Evolutionary conservation across 2,888 invertebrate species (phyloP), one percentile per base, ranked within the genome.

Genomic region (Andrena bicolor): DNA sequence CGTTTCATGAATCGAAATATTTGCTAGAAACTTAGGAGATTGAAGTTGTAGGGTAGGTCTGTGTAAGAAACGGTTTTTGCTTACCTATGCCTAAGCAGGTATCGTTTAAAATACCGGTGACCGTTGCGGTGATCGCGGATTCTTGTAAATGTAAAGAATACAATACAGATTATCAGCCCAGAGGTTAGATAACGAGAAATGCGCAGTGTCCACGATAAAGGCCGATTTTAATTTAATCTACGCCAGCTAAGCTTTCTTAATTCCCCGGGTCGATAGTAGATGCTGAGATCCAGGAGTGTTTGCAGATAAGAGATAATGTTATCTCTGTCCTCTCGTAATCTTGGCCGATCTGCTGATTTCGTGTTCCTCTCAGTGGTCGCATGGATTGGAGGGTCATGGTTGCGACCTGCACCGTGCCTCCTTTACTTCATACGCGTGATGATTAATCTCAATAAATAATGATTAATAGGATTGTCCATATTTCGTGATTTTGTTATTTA

Each of bases 271-370:
- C 76, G 90, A 90, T 89, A 88, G 76, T 69, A 53, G 60, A 69
- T 75, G 75, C 60, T 61, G 66, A 78, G 80, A 84, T 77, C 68
- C 74, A 65, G 79, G 69, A 84, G 76, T 89, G 84, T 89, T 90
- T 84, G 83, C 65, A 76, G 71, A 72, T 80, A 80, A 80, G 64
- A 82, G 89, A 90, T 90, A 90, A 79, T 74, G 75, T n/a, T 85
- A 82, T 88, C 78, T 80, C 13, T 64, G 66, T 66, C 58, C 68
- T 63, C 63, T 49, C 6, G 56, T 83, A 85, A 88, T 87, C 86
- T 71, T 69, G 68, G 69, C 66, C 65, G 73, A 88, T 86, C 80
- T 79, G 76, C 41, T 51, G 77, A 74, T 81, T 88, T 80, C 81
- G 72, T 64, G 61, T 75, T 68, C 48, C 73, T 79, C 28, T 2